Conservation (phyloP, 2,113 vertebrate species). For the Scomber scombrus region DNA sequence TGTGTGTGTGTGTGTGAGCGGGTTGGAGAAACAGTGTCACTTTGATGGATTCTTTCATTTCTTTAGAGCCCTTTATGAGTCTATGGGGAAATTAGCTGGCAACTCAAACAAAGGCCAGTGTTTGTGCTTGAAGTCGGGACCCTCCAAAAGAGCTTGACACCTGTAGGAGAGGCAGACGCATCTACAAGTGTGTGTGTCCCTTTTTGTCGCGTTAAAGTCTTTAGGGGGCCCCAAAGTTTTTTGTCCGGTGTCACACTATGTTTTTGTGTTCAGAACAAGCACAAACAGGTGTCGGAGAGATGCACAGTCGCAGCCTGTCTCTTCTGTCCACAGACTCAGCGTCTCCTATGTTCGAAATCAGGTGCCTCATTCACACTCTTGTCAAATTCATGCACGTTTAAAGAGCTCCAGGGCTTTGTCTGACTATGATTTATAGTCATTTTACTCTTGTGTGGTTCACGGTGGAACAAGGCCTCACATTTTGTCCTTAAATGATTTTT, state of each 20-base stretch:
- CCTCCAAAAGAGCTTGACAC: constrained; percentile 49
- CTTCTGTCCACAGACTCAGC: neutral
- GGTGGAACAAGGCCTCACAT: constrained; percentile 47
- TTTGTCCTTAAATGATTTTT: constrained; percentile 21
- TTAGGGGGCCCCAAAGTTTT: constrained; percentile 37
- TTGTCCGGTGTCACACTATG: constrained; percentile 31
- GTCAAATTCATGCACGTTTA: constrained; percentile 25
- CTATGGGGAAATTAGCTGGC: constrained; percentile 58
- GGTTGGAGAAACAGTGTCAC: constrained; percentile 59
- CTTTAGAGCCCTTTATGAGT: constrained; percentile 60
- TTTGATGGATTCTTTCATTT: constrained; percentile 69
- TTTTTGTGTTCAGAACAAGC: constrained; percentile 19
- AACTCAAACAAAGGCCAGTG: constrained; percentile 65
- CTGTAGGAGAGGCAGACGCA: constrained; percentile 52
- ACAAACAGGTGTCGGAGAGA: constrained; percentile 58
- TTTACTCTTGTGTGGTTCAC: constrained; percentile 3
- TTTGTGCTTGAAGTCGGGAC: constrained; percentile 41
- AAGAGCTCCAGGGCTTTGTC: constrained; percentile 44
- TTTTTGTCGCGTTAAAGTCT: constrained; percentile 18
- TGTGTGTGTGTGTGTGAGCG: neutral
- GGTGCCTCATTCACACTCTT: constrained; percentile 60
- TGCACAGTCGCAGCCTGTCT: constrained; percentile 66
- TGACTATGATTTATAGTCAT: constrained; percentile 29
- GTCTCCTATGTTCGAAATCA: constrained; percentile 37
- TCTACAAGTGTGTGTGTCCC: constrained; percentile 28